Percentiles rank a stretch among this genome's conserved stretches.
phyloP scores from a whole-genome alignment of 1,140 invertebrate species.

The Palaemon carinicauda region DNA sequence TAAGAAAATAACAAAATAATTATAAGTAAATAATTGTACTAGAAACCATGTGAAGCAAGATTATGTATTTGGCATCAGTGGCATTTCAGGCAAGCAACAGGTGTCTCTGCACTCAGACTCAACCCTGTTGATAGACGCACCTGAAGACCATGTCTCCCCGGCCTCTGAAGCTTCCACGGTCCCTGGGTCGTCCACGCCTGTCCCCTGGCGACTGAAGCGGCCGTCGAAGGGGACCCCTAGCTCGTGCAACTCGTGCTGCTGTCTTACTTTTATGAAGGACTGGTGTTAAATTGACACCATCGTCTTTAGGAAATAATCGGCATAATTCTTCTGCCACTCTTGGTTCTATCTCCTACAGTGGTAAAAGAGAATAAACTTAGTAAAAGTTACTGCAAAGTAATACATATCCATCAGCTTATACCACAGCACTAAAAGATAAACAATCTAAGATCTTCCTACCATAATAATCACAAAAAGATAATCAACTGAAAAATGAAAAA shows the following conservation, averaged over 20 bases:
- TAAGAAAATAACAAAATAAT: too few species aligned
- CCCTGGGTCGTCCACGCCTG: conserved; percentile 64
- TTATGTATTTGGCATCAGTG: conserved; percentile 20
- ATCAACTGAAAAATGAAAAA: too few species aligned
- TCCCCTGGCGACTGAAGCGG: conserved; percentile 62
- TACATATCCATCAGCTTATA: neutral
- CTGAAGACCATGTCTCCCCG: conserved; percentile 62
- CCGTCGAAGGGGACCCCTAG: conserved; percentile 58
- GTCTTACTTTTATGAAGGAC: conserved; percentile 90
- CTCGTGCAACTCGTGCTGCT: conserved; percentile 71
- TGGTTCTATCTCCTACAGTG: conserved; percentile 60
- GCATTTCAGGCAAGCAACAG: conserved; percentile 11
- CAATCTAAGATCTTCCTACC: too few species aligned
- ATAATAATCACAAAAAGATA: too few species aligned
- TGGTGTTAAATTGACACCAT: conserved; percentile 89
- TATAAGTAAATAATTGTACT: neutral
- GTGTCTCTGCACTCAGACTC: conserved; percentile 31
- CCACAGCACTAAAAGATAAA: too few species aligned
- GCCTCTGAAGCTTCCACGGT: conserved; percentile 66
- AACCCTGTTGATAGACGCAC: conserved; percentile 49
- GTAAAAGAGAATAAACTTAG: neutral
- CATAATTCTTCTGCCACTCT: conserved; percentile 94
- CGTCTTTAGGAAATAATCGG: conserved; percentile 91
- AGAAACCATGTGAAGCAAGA: conserved; percentile 8
- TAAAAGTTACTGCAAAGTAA: neutral